phyloP scores from a whole-genome alignment of 1,140 invertebrate species.

The Muscidifurax raptorellus region DNA sequence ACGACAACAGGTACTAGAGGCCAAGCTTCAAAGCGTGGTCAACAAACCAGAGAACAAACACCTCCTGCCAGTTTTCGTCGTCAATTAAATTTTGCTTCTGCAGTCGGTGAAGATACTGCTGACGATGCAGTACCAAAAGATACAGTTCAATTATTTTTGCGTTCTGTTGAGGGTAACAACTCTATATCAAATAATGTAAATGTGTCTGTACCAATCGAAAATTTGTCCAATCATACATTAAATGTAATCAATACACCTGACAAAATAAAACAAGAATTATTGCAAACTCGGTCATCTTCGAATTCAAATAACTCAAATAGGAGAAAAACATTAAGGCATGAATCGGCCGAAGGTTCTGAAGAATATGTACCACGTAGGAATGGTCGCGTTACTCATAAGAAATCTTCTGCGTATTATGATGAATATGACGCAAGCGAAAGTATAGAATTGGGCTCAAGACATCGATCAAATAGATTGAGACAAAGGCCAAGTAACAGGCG shows the following conservation, averaged over 20 bases:
- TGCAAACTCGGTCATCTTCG: slow-evolving; percentile 23
- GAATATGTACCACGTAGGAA: slow-evolving; percentile 37
- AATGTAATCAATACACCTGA: not conserved
- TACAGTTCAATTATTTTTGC: slow-evolving; percentile 26
- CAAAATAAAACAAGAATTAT: slow-evolving; percentile 16
- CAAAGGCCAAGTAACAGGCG: slow-evolving; percentile 24
- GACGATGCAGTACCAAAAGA: not conserved
- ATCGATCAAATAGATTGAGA: slow-evolving; percentile 37
- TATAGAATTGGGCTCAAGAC: not conserved
- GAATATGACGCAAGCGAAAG: slow-evolving; percentile 42
- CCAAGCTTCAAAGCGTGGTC: not conserved
- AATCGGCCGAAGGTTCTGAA: slow-evolving; percentile 15
- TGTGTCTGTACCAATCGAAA: not conserved
- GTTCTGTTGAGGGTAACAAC: not conserved
- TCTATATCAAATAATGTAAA: not conserved
- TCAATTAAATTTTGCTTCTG: not conserved
- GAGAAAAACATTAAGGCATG: slow-evolving; percentile 1
- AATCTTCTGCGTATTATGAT: slow-evolving; percentile 28
- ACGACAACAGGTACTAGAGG: not conserved
- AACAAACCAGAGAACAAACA: not conserved
- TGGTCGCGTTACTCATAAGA: not conserved
- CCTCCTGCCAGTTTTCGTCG: not conserved
- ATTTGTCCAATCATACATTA: not conserved
- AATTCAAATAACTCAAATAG: slow-evolving; percentile 26
- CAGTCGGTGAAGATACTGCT: not conserved